These are phyloP conservation scores for Apamea monoglypha DNA, from an alignment of 2,888 invertebrate genomes.

Conservation along the genomic window DNA sequence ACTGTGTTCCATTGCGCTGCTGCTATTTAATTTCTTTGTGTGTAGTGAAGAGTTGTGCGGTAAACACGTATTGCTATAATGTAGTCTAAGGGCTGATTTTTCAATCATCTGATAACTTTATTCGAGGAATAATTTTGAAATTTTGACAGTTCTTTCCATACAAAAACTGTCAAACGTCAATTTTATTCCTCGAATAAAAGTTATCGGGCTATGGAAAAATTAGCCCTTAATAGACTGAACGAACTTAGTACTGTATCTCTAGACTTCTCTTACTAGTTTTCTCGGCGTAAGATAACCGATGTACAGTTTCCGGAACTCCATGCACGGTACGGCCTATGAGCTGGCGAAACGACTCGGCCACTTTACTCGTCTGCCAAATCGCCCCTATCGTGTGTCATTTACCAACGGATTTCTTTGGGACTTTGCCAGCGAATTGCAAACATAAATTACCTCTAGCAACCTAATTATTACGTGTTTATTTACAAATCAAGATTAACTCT, in stretches of 20 bases:
- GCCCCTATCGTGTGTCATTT: constrained; percentile 75
- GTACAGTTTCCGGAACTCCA: constrained; percentile 69
- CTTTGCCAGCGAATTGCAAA: constrained; percentile 73
- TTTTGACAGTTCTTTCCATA: too few relatives aligned
- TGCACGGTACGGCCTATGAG: constrained; percentile 64
- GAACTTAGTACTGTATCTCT: constrained; percentile 6
- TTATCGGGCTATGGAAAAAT: too few relatives aligned
- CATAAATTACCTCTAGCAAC: constrained; percentile 71
- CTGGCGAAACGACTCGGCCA: constrained; percentile 70
- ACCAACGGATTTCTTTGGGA: constrained; percentile 73
- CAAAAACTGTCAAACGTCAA: too few relatives aligned
- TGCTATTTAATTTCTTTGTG: constrained; percentile 65
- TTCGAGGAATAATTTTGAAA: too few relatives aligned
- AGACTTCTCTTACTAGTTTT: not conserved
- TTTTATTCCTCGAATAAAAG: too few relatives aligned
- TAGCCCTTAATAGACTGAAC: constrained; percentile 12
- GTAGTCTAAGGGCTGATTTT: constrained; percentile 15
- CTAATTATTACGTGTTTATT: constrained; percentile 70
- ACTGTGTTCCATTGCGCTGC: constrained; percentile 63
- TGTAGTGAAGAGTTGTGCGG: constrained; percentile 29
- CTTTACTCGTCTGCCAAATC: constrained; percentile 75
- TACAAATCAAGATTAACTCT: constrained; percentile 48
- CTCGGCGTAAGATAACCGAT: constrained; percentile 67
- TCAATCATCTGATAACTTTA: too few relatives aligned
- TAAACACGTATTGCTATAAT: constrained; percentile 18